phyloP scores from a whole-genome alignment of 2,113 vertebrate genomes.

The Brachypodius melanocephalos region DNA sequence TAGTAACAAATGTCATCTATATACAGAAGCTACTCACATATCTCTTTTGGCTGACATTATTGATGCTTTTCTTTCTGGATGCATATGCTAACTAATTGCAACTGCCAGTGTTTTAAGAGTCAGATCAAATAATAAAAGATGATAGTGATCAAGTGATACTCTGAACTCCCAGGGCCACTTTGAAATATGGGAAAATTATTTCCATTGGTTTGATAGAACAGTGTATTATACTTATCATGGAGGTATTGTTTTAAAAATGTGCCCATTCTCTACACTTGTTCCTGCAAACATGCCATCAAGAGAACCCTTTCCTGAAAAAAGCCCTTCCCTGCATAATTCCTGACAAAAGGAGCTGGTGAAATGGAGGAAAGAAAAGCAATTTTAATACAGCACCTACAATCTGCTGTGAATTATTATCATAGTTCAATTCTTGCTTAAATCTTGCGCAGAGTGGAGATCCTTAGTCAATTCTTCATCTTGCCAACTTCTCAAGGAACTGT shows the following conservation, averaged over 20 bases:
- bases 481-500: neutral
- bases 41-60: constrained; percentile 71
- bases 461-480: neutral
- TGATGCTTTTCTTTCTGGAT: constrained; percentile 39
- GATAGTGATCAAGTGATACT: neutral
- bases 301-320: neutral
- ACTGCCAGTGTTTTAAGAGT: constrained; percentile 27
- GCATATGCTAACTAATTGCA: constrained; percentile 43
- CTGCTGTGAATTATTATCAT: neutral
- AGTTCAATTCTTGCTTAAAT: neutral
- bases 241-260: neutral
- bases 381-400: neutral
- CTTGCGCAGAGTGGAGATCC: neutral
- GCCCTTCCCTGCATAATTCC: neutral
- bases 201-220: neutral
- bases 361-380: neutral
- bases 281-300: neutral
- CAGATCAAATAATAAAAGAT: constrained; percentile 42
- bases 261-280: neutral
- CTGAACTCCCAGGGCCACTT: neutral
- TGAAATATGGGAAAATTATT: neutral
- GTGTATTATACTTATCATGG: neutral
- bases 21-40: constrained; percentile 68
- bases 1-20: constrained; percentile 70
- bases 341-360: neutral